Percentiles rank a stretch among this genome's conserved stretches.
Evolutionary conservation across 2,888 invertebrate species (phyloP).

Genomic region (Pyrgus malvae): DNA sequence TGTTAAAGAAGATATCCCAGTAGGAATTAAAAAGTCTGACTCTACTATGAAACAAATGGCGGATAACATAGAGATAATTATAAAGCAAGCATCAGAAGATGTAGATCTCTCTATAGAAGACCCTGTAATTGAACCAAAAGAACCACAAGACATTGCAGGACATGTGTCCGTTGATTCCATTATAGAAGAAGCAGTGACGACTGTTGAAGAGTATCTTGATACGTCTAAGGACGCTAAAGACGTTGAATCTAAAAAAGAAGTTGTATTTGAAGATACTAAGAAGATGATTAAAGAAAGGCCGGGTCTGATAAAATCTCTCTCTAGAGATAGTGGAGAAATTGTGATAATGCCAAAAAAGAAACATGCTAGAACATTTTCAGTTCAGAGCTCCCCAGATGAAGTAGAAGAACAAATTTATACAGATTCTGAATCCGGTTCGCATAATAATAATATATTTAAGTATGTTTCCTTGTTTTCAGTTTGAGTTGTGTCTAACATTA

Average conservation of each 20-base stretch:
- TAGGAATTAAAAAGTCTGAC: conserved; percentile 70
- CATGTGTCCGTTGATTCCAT: conserved; percentile 74
- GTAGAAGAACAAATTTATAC: conserved; percentile 79
- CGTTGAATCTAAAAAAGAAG: conserved; percentile 54
- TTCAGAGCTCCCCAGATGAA: conserved; percentile 79
- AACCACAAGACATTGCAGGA: conserved; percentile 53
- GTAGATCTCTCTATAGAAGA: conserved; percentile 70
- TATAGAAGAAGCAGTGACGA: conserved; percentile 71
- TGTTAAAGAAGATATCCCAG: conserved; percentile 34
- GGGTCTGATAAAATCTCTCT: conserved; percentile 70
- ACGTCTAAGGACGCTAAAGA: conserved; percentile 49
- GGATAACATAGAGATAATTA: conserved; percentile 76
- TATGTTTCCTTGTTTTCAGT: no score
- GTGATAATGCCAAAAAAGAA: conserved; percentile 76
- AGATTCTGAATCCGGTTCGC: conserved; percentile 75
- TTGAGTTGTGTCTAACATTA: neutral
- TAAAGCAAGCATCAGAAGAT: conserved; percentile 76
- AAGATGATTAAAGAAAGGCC: conserved; percentile 63
- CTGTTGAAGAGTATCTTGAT: conserved; percentile 66
- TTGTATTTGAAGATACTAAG: conserved; percentile 56
- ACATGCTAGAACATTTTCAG: conserved; percentile 72
- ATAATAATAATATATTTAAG: neutral
- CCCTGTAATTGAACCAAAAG: conserved; percentile 44
- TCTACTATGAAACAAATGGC: conserved; percentile 79
- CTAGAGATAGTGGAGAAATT: conserved; percentile 73